Evolutionary conservation across 2,888 invertebrate species (phyloP).

Genomic region (Gastracanthus pulcherrimus): DNA sequence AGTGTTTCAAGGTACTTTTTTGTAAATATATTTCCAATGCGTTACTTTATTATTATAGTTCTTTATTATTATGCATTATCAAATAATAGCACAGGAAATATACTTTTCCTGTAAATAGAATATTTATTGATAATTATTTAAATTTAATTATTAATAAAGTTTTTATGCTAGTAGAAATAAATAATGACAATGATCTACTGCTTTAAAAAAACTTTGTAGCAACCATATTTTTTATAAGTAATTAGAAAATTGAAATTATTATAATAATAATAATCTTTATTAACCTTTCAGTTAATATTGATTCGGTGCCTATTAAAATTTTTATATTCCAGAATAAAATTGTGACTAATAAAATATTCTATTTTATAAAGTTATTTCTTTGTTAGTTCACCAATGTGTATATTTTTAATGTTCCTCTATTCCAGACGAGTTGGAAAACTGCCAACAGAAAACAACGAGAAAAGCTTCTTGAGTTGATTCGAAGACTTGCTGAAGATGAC

Average conservation of each 20-base stretch:
- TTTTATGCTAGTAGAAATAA: slow-evolving; percentile 27
- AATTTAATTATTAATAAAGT: background rate
- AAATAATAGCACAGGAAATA: slow-evolving; percentile 36
- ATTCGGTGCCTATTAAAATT: no score
- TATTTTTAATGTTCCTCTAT: slow-evolving; percentile 61
- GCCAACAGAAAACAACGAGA: slow-evolving; percentile 97
- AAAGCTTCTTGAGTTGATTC: slow-evolving; percentile 94
- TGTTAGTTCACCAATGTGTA: slow-evolving; percentile 45
- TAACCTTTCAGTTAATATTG: no score
- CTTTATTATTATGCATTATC: slow-evolving; percentile 42
- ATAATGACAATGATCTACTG: slow-evolving; percentile 11
- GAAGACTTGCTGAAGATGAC: slow-evolving; percentile 97
- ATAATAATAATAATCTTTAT: no score
- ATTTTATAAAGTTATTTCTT: slow-evolving; percentile 48
- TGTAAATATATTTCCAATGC: slow-evolving; percentile 38
- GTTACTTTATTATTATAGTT: slow-evolving; percentile 17
- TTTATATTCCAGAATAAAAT: background rate
- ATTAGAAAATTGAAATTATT: background rate
- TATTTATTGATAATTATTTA: background rate
- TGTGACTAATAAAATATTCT: slow-evolving; percentile 26
- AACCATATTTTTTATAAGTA: background rate
- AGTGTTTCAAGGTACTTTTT: slow-evolving; percentile 88
- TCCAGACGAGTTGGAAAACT: slow-evolving; percentile 93
- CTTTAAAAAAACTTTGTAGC: slow-evolving; percentile 5
- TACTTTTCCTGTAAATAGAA: slow-evolving; percentile 25